phyloP scores from a whole-genome alignment of 2,113 vertebrate genomes.

The Pongo pygmaeus region DNA sequence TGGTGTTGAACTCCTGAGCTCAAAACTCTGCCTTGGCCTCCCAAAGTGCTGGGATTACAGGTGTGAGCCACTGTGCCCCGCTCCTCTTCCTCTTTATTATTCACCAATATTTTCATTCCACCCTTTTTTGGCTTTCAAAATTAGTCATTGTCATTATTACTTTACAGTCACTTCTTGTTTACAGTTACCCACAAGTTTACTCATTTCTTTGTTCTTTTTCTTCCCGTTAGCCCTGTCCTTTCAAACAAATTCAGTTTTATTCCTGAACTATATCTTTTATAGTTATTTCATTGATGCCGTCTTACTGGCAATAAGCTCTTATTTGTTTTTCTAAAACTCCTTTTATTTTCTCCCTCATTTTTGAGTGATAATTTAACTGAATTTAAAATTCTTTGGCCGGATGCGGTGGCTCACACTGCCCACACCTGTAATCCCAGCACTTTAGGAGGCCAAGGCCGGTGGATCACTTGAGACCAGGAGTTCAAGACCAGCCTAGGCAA shows the following conservation, averaged over 20 bases:
- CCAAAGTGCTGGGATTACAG: neutral
- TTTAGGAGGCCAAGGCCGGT: too few species aligned
- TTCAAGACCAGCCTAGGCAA: too few species aligned
- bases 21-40: neutral
- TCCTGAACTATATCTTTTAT: neutral
- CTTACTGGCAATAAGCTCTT: neutral
- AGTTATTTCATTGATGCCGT: neutral
- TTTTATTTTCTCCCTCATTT: neutral
- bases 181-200: neutral
- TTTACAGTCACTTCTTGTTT: neutral
- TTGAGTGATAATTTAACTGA: neutral
- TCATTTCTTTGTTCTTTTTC: neutral
- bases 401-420: too few species aligned
- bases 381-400: neutral
- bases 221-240: neutral
- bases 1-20: neutral
- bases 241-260: neutral
- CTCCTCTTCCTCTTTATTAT: neutral
- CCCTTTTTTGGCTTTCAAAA: neutral
- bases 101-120: neutral
- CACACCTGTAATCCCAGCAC: too few species aligned
- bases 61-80: neutral
- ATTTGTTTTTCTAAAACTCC: neutral
- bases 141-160: neutral
- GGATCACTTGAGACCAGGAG: too few species aligned